Percentiles rank a stretch among this genome's conserved stretches.
These are phyloP conservation scores for Matsumyia berberina DNA, from an alignment of 2,888 invertebrate species.

Conservation along the genomic window DNA sequence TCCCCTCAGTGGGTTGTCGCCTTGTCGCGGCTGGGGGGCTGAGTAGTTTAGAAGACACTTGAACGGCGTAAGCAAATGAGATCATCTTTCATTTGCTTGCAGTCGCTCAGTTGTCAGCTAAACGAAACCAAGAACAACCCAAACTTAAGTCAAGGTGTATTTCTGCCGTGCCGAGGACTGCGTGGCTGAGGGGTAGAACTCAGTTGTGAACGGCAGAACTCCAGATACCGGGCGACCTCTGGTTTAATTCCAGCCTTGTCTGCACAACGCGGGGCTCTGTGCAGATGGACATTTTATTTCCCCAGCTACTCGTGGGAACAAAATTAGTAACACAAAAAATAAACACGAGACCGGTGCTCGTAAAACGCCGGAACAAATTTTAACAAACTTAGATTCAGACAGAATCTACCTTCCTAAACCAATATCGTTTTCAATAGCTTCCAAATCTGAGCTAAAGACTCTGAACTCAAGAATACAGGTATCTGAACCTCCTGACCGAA, in stretches of 20 bases:
- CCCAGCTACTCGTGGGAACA: constrained; percentile 28
- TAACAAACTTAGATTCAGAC: neutral
- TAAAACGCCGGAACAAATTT: constrained; percentile 8
- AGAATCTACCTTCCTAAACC: too few relatives aligned
- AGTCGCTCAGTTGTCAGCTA: neutral
- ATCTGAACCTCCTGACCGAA: too few relatives aligned
- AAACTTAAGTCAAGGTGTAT: constrained; percentile 21
- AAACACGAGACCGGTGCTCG: constrained; percentile 14
- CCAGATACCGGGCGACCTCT: constrained; percentile 18
- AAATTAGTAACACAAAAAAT: constrained; percentile 3
- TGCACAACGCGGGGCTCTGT: constrained; percentile 24
- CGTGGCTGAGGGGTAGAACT: constrained; percentile 19
- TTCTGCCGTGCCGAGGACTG: constrained; percentile 19
- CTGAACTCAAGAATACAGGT: too few relatives aligned
- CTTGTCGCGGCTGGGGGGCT: constrained; percentile 7
- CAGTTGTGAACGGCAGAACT: constrained; percentile 16
- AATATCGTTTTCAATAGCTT: too few relatives aligned
- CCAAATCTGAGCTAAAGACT: too few relatives aligned
- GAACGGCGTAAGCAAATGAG: neutral
- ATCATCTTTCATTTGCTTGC: neutral
- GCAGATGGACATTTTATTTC: constrained; percentile 7
- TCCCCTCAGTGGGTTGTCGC: neutral
- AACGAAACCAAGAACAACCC: constrained; percentile 3
- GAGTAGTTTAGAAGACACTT: neutral
- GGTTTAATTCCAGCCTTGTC: constrained; percentile 14